These are phyloP conservation scores for Phenacoccus solenopsis DNA, from an alignment of 1,140 invertebrate species.

Conservation along the genomic window DNA sequence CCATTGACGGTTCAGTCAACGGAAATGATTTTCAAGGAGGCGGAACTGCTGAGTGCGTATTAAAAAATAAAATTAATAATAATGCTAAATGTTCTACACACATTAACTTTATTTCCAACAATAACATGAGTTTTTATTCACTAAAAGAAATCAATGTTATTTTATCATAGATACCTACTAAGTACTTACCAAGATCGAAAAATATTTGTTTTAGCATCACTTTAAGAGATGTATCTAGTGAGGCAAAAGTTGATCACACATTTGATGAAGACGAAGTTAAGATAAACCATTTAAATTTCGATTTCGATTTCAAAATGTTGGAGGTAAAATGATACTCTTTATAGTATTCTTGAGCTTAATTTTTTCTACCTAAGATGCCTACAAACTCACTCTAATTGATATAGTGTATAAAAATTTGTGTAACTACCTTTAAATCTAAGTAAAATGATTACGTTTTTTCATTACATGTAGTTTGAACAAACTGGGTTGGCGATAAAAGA, in stretches of 20 bases:
- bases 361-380: too few relatives aligned
- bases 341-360: too few relatives aligned
- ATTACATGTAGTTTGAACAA: background rate
- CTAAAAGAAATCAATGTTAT: too few relatives aligned
- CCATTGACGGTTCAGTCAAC: background rate
- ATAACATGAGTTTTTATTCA: too few relatives aligned
- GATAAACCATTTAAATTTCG: background rate
- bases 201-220: background rate
- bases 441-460: background rate
- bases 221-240: background rate
- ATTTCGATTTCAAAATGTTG: conserved; percentile 10
- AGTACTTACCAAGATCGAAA: too few relatives aligned
- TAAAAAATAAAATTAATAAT: background rate
- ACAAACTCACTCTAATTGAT: background rate
- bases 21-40: background rate
- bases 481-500: background rate
- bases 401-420: background rate
- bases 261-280: background rate
- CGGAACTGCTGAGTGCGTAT: background rate
- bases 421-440: background rate
- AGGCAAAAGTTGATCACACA: background rate
- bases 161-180: too few relatives aligned
- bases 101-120: too few relatives aligned
- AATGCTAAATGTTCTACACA: too few relatives aligned
- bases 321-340: background rate